phyloP scores from a whole-genome alignment of 2,797 vertebrate species.

The Schizothorax lantsangensis region DNA sequence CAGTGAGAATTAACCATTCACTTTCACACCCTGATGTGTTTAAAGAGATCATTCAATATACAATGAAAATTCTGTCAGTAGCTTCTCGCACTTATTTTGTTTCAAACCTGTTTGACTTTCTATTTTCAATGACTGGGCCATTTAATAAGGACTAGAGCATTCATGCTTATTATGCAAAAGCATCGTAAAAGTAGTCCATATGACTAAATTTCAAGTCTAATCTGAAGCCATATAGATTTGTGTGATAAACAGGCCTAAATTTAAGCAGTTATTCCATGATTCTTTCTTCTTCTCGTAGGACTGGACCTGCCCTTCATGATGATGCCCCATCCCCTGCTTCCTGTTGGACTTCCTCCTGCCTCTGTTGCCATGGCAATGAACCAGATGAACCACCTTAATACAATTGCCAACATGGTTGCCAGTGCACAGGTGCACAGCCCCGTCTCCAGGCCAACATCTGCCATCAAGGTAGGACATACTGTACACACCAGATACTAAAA shows the following conservation, averaged over 20 bases:
- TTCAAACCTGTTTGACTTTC: not conserved
- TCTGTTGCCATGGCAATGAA: constrained; percentile 98
- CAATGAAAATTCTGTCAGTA: not conserved
- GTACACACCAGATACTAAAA: constrained; percentile 15
- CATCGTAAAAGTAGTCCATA: not conserved
- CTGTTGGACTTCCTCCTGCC: constrained; percentile 92
- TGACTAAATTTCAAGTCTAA: not conserved
- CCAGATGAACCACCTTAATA: constrained; percentile 97
- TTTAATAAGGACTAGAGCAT: not conserved
- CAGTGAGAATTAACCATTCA: constrained; percentile 77
- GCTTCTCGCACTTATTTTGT: not conserved
- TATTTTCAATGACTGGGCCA: not conserved
- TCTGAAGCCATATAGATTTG: not conserved
- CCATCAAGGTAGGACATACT: constrained; percentile 88
- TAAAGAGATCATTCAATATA: not conserved
- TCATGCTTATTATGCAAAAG: not conserved
- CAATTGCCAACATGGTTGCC: constrained; percentile 94
- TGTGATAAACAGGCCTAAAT: not conserved
- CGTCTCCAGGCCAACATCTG: constrained; percentile 83
- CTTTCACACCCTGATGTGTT: constrained; percentile 12
- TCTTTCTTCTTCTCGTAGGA: constrained; percentile 72
- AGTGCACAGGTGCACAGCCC: constrained; percentile 92
- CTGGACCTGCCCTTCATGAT: constrained; percentile 96
- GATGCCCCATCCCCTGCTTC: constrained; percentile 95
- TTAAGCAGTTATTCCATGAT: constrained; percentile 33